phyloP scores from a whole-genome alignment of 2,888 invertebrate genomes.

The Drosophila greeni region DNA sequence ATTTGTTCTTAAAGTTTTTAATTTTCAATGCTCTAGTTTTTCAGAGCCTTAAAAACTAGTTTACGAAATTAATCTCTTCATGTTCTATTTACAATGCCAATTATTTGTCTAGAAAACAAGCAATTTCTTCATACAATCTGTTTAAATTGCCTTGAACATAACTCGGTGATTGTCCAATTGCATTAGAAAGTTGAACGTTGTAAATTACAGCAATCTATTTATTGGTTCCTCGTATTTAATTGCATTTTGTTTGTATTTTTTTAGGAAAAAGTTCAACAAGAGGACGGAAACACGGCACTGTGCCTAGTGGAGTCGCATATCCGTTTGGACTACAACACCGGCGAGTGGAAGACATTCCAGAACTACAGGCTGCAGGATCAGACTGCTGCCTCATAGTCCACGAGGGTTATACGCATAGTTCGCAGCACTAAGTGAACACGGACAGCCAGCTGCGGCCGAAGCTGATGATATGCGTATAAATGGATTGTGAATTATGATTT shows the following conservation, averaged over 20 bases:
- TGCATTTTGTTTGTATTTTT: slow-evolving; percentile 4
- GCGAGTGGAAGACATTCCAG: slow-evolving; percentile 97
- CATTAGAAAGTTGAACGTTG: slow-evolving; percentile 1
- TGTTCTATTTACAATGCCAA: background rate
- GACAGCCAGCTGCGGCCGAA: slow-evolving; percentile 33
- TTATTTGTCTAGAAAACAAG: background rate
- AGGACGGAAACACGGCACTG: slow-evolving; percentile 87
- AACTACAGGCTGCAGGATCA: slow-evolving; percentile 89
- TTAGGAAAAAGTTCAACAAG: slow-evolving; percentile 89
- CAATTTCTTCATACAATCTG: background rate
- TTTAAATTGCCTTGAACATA: background rate
- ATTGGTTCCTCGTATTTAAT: background rate
- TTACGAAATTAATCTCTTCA: background rate
- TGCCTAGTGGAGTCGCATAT: slow-evolving; percentile 90
- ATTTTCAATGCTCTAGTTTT: background rate
- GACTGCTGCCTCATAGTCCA: slow-evolving; percentile 69
- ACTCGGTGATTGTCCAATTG: background rate
- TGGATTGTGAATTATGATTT: slow-evolving; percentile 34
- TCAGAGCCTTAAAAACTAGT: background rate
- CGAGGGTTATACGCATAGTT: slow-evolving; percentile 68
- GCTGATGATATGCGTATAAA: slow-evolving; percentile 37
- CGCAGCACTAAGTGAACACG: slow-evolving; percentile 50
- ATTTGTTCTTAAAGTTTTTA: too few species aligned
- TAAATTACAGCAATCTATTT: background rate
- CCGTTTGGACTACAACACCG: slow-evolving; percentile 98